Evolutionary conservation across 2,888 invertebrate species (phyloP), one percentile per base, ranked within the genome.

Genomic region (Thecocarcelia acutangulata): DNA sequence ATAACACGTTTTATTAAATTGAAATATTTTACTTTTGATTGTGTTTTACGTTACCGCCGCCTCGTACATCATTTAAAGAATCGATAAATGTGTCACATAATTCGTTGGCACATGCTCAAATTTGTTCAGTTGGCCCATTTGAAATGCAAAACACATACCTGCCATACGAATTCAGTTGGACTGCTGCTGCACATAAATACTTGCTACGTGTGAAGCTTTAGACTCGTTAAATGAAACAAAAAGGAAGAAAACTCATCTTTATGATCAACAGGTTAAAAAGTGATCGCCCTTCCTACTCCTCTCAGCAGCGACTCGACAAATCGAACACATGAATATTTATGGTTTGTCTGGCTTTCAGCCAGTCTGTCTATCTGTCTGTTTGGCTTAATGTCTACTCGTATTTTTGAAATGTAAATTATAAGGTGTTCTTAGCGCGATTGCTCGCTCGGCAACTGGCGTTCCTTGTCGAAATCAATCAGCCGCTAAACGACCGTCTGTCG

Each of bases 1-100:
- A 52, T 64, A 69, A 44, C 82, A 82, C 82, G 77, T 80, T 81
- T 81, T 73, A 63, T 82, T 83, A 78, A 84, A 84, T 84, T 84
- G 81, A 84, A 84, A 82, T 84, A 81, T 83, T 82, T 84, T 80
- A 84, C 72, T 77, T 80, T 72, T 78, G 83, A 83, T 81, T 83
- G 81, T 79, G 64, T 70, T 78, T 78, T 66, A 72, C 64, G 75
- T 78, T 52, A 68, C 75, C 72, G 83, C 75, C 79, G 78, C 58
- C 82, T 83, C 84, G 83, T 84, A 83, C 73, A 84, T 85, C 85
- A 85, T 80, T 70, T 68, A 59, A 64, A 80, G 82, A 75, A 84
- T 85, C 85, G 83, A 85, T 85, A 84, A 84, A 84, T 84, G 84
- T 84, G 84, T 83, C 84, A 82, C 82, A 84, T 83, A 81, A 83